Conservation (phyloP, 2,888 invertebrate genomes). For the Phaedon cochleariae region DNA sequence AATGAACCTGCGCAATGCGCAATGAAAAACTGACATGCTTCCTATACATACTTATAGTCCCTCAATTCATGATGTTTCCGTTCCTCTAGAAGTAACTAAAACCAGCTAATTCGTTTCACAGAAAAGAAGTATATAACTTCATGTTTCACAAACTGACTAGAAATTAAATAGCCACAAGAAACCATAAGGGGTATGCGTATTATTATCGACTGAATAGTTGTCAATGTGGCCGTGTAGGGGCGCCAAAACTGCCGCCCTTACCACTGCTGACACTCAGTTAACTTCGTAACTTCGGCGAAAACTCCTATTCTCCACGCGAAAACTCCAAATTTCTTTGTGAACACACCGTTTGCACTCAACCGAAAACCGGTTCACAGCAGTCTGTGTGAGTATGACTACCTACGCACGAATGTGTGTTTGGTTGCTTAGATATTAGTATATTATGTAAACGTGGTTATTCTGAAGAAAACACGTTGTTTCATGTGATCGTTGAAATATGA, state of each 20-base stretch:
- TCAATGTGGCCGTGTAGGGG: conserved; percentile 35
- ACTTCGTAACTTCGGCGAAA: conserved; percentile 36
- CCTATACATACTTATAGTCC: too few species aligned
- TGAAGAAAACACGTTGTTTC: too few species aligned
- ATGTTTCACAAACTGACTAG: not conserved
- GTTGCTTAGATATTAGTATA: not conserved
- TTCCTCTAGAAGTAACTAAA: too few species aligned
- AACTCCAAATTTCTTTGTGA: conserved; percentile 17
- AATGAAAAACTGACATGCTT: too few species aligned
- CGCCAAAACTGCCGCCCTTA: conserved; percentile 44
- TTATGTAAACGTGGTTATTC: not conserved
- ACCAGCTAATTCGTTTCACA: too few species aligned
- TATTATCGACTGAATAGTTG: conserved; percentile 46
- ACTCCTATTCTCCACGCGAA: conserved; percentile 22
- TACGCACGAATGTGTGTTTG: not conserved
- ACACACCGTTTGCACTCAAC: not conserved
- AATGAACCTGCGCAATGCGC: too few species aligned
- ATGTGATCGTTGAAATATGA: not conserved
- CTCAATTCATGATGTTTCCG: too few species aligned
- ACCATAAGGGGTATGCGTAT: conserved; percentile 36
- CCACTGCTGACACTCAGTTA: conserved; percentile 40
- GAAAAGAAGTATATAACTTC: too few species aligned
- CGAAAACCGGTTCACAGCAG: not conserved
- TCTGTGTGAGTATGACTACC: conserved; percentile 8
- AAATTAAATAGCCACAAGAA: conserved; percentile 16